phyloP scores from a whole-genome alignment of 2,113 vertebrate species.

The Odocoileus hemionus region DNA sequence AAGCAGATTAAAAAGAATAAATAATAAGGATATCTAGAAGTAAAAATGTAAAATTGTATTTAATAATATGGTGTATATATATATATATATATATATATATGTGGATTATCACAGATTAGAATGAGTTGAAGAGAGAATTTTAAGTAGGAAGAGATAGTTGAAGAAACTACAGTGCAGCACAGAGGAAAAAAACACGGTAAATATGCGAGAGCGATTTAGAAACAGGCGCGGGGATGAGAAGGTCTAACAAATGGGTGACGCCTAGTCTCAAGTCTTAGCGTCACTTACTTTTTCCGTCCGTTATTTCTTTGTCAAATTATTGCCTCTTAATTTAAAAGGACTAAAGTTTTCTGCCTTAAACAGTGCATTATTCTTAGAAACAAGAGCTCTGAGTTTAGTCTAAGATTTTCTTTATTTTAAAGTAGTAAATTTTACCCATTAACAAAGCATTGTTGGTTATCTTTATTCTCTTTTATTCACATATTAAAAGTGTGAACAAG shows the following conservation, averaged over 20 bases:
- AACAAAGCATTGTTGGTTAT: neutral
- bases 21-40: neutral
- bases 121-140: neutral
- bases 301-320: neutral
- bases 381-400: neutral
- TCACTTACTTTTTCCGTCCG: neutral
- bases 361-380: neutral
- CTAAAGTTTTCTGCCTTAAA: neutral
- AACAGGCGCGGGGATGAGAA: neutral
- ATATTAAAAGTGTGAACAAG: neutral
- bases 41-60: neutral
- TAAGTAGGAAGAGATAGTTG: neutral
- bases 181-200: neutral
- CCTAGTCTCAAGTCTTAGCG: neutral
- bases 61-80: neutral
- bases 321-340: neutral
- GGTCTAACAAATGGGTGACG: neutral
- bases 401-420: neutral
- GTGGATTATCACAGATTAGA: neutral
- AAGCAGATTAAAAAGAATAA: neutral
- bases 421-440: neutral
- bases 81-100: neutral
- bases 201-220: neutral
- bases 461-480: neutral
- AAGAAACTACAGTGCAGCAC: neutral